Evolutionary conservation across 2,888 invertebrate species (phyloP), one percentile per base, ranked within the genome.

Genomic region (Odontocerum albicorne): DNA sequence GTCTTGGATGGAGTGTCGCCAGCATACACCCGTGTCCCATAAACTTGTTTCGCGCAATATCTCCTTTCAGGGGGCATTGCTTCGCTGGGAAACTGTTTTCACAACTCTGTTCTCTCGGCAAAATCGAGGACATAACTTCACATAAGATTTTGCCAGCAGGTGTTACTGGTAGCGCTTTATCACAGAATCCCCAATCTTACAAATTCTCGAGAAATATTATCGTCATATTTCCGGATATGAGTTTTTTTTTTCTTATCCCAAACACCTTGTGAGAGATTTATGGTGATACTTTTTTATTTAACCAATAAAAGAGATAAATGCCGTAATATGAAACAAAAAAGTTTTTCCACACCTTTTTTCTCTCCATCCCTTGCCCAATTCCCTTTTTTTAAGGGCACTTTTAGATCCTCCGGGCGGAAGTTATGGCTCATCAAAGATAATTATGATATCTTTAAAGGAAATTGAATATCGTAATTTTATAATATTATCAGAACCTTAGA

Each of bases 201-300:
- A 27, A 27, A 7, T 27, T 27, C 27, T 10, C 27, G 10, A 31
- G n/a, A 44, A 32, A 31, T 32, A 10, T 44, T 44, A 44, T 22
- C 31, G 44, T 13, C 44, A 44, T 44, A 44, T 44, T 22, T 22
- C 31, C 12, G 32, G 44, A 44, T 44, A 44, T 44, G 21, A 44
- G 32, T 19, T 44, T 44, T 31, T 43, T 22, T 44, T 27, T 27
- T 27, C 27, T 27, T 27, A 4, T 27, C 27, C 27, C 32, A 16
- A 17, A 42, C 15, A 31, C 19, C 12, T 22, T 16, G 19, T 15
- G 27, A n/a, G 31, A 22, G 44, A 44, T 44, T 44, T 32, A 44
- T 17, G n/a, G 13, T 15, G 12, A 7, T 44, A 22, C 22, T 12
- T 44, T 44, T 42, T 43, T 31, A 31, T 44, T 44, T 12, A 7